Conservation (phyloP, 2,797 vertebrate genomes). For the Erithacus rubecula region DNA sequence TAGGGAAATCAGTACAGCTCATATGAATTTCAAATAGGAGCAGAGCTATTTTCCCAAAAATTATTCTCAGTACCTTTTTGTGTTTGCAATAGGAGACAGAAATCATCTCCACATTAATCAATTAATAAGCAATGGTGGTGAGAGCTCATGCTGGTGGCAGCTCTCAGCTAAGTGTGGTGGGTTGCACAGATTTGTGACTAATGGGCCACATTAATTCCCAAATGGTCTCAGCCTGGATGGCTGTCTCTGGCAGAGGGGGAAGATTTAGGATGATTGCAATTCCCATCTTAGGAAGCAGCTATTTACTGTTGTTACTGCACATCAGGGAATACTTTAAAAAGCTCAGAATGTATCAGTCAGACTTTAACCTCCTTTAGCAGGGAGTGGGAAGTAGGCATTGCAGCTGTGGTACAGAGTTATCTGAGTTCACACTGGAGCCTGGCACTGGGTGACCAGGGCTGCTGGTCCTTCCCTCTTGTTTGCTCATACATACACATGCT, state of each 20-base stretch:
- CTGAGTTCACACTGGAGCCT: not conserved
- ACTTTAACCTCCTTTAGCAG: not conserved
- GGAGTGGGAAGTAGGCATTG: not conserved
- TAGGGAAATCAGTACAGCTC: not conserved
- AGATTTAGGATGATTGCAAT: not conserved
- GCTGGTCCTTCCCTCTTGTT: not conserved
- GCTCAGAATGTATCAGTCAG: not conserved
- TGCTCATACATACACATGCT: accelerated
- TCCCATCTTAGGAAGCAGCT: not conserved
- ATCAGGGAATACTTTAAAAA: not conserved
- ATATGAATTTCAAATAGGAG: not conserved
- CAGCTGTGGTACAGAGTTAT: not conserved
- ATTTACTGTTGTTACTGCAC: not conserved
- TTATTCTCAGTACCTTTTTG: not conserved
- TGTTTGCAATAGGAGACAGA: not conserved
- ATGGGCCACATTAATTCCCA: not conserved
- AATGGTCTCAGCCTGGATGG: not conserved
- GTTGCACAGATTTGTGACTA: not conserved
- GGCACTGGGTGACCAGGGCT: not conserved
- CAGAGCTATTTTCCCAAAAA: not conserved
- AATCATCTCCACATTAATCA: not conserved
- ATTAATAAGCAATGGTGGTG: not conserved
- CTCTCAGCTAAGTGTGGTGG: not conserved
- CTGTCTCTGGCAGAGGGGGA: not conserved
- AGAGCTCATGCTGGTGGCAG: accelerated